Base-by-base conservation (phyloP, 2,113 vertebrate genomes). In the Motacilla tschutschensis region DNA sequence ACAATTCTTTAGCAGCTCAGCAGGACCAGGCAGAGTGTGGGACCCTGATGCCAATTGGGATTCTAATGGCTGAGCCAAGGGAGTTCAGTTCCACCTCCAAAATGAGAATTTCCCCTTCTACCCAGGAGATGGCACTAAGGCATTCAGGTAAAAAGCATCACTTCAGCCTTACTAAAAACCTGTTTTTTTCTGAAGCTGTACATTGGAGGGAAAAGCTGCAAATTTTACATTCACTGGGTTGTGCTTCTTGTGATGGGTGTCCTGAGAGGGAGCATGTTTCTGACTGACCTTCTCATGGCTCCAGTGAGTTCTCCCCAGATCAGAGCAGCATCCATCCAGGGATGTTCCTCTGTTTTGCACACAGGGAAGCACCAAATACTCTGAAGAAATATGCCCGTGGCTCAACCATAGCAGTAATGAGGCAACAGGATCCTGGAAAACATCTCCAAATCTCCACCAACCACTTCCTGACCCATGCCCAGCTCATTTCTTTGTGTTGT, bases 111-210 rank as follows among this genome's bases (percentile, higher is more conserved):
- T 71, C 85, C 21, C 29, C n/a, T 72, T 80, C 65, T 38, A 46
- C 64, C 93, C 93, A 78, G 89, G 69, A 94, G 87, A 35, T 91
- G 89, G 93, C 93, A 91, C 75, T 65, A 75, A 75, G 69, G 64
- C 60, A 63, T 36, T 46, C 78, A 35, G 44, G n/a, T 28, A 79
- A 21, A 89, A 75, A 79, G 8, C 58, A 51, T 38, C 63, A 2
- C 38, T 65, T 57, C 18, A 50, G 33, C 51, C 35, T 48, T 19
- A 12, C 9, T 35, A 7, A 29, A 79, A 63, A 4, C 2, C 35
- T 65, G 0, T 0, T 47, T 48, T 48, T 26, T 50, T 38, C 31
- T 47, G 16, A 55, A 38, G 51, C 10, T 29, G 26, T 16, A 11
- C 1, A 0, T 0, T 31, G 46, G 2, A 3, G 3, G 55, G 9